These are phyloP conservation scores for Hololepta plana DNA, from an alignment of 2,888 invertebrate genomes.

Conservation along the genomic window DNA sequence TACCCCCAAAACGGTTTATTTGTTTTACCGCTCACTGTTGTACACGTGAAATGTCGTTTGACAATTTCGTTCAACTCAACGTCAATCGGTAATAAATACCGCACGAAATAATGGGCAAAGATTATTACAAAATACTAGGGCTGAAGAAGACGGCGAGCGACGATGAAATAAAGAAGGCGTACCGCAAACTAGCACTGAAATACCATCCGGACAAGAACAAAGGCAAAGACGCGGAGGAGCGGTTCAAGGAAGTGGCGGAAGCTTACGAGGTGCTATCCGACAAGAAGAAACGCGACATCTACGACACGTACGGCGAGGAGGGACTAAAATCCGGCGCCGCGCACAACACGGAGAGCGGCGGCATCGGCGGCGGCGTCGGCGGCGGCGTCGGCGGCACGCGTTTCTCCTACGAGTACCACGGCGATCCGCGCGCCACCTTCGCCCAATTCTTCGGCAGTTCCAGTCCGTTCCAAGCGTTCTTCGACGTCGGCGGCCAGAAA, in stretches of 20 bases:
- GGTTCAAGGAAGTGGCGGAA: conserved; percentile 90
- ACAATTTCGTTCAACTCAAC: too few species aligned
- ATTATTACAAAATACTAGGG: conserved; percentile 88
- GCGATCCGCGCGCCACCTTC: conserved; percentile 89
- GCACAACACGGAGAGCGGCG: conserved; percentile 29
- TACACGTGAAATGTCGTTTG: conserved; percentile 1
- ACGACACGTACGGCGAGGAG: conserved; percentile 81
- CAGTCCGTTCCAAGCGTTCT: conserved; percentile 79
- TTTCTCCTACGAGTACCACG: conserved; percentile 74
- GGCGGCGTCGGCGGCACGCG: conserved; percentile 38
- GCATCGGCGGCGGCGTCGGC: too few species aligned
- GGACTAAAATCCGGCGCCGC: conserved; percentile 59
- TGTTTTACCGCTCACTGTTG: conserved; percentile 1
- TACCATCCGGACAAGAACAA: conserved; percentile 98
- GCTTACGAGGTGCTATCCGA: conserved; percentile 94
- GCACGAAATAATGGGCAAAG: conserved; percentile 99
- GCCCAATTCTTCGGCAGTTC: conserved; percentile 90
- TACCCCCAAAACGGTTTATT: background rate
- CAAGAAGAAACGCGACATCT: conserved; percentile 83
- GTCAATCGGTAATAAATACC: too few species aligned
- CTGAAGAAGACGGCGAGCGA: conserved; percentile 67
- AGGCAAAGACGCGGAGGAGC: conserved; percentile 77
- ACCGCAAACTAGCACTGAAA: conserved; percentile 83
- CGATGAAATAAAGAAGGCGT: conserved; percentile 92
- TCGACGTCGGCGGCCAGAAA: conserved; percentile 44